A percentile compares a stretch with the other conserved stretches of the same genome.
phyloP scores from a whole-genome alignment of 2,797 vertebrate genomes.

The Toxotes lorentzi region DNA sequence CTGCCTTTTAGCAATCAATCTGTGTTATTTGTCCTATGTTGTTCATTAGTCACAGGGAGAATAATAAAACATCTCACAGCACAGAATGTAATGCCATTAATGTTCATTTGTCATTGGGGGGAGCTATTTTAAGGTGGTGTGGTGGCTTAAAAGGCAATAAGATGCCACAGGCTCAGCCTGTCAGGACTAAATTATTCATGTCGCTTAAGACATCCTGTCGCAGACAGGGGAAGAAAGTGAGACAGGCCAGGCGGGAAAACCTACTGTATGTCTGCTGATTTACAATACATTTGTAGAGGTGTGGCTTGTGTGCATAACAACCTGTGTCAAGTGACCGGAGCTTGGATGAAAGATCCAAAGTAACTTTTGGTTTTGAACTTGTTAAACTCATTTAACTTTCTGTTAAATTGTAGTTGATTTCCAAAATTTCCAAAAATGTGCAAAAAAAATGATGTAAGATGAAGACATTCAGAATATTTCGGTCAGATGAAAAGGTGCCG shows the following conservation, averaged over 20 bases:
- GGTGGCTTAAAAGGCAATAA: slow-evolving; percentile 54
- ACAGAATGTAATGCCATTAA: slow-evolving; percentile 68
- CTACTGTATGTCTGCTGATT: neutral
- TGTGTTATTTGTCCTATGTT: slow-evolving; percentile 66
- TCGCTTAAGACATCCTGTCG: slow-evolving; percentile 64
- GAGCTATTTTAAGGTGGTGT: slow-evolving; percentile 51
- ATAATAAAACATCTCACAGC: slow-evolving; percentile 55
- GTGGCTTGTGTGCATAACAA: neutral
- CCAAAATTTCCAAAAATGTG: too few relatives aligned
- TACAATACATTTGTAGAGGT: neutral
- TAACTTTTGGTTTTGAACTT: neutral
- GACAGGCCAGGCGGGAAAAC: neutral
- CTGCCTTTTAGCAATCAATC: slow-evolving; percentile 68
- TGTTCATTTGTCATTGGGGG: slow-evolving; percentile 71
- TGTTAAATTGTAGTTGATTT: neutral
- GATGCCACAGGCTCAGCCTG: slow-evolving; percentile 62
- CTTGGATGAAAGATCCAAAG: neutral
- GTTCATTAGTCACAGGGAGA: slow-evolving; percentile 72
- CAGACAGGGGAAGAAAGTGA: slow-evolving; percentile 33
- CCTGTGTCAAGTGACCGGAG: neutral
- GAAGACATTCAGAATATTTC: too few relatives aligned
- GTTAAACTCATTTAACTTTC: neutral
- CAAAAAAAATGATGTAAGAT: too few relatives aligned
- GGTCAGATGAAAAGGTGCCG: too few relatives aligned
- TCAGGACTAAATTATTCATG: slow-evolving; percentile 79